Base-by-base conservation (phyloP, 2,797 vertebrate genomes). In the Galagoides demidoff region DNA sequence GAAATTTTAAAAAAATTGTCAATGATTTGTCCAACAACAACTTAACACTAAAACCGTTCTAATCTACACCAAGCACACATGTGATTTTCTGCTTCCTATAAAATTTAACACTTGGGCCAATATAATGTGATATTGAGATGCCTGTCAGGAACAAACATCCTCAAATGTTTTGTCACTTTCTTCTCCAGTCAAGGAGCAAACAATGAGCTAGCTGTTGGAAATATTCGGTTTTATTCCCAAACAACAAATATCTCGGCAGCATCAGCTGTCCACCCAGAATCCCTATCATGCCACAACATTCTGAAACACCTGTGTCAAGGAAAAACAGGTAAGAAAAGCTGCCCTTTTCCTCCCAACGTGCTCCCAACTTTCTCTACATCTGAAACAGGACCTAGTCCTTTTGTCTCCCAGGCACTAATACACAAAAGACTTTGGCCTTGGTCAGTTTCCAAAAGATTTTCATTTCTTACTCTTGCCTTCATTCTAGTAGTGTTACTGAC, bases 101-200 rank as follows among this genome's bases (percentile, higher is more conserved):
- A 92, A 86, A 59, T 55, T 37, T 9, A 95, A 43, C 88, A 73
- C 87, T 86, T 89, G 71, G 43, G 55, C 29, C 70, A 73, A 37
- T 81, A 34, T 45, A 74, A 71, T n/a, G 13, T 9, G 0, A 83
- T 79, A 11, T 25, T 57, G 45, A 37, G 29, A 68, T 95, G 73
- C 45, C 66, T 55, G 22, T 94, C 19, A 43, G 55, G 27, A 94
- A 77, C 19, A 43, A 86, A 52, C 13, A 31, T 57, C 52, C 89
- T 66, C 45, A 93, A 94, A 84, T 73, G 16, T 90, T 90, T 89
- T 85, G 39, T 84, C 87, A 81, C 29, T 71, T 82, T 81, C 45
- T 66, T 78, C 49, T 82, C 39, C 61, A 73, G n/a, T 39, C 49
- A 94, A 93, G 61, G 55, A 84, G 22, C 22, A 76, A 78, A 73